Base-by-base conservation (phyloP, 1,140 invertebrate species). In the Drosophila asahinai region DNA sequence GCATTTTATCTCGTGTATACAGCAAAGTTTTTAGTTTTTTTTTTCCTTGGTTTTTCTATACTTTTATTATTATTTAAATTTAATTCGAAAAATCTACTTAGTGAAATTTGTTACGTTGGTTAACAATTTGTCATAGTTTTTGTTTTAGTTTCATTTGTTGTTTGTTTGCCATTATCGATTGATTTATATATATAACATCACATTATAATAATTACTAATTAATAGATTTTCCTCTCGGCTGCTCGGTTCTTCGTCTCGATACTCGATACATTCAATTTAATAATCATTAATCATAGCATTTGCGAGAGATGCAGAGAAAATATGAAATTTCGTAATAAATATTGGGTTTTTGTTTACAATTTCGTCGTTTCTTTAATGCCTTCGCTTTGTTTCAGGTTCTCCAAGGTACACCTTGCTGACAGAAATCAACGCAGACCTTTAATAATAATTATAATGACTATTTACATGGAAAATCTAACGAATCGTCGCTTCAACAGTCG, bases 171-270 rank as follows among this genome's bases (percentile, higher is more conserved):
- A 68, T 72, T 78, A 67, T 80, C 79, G 57, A 61, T 78, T 62
- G 78, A 75, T 78, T 83, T 86, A 77, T 91, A 91, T 89, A 75
- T 91, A 84, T 91, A 91, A 91, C 89, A 91, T 91, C 89, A 91
- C 89, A 91, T 91, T 91, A 91, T 87, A 91, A 87, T 91, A 91
- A 82, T 89, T 91, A 91, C 79, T 91, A 91, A 89, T 83, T 79
- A 86, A 81, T 91, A 91, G 77, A 78, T 74, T 81, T 64, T 52
- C 54, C 65, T 70, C 12, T 70, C 12, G 25, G 30, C 67, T 27
- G 25, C 64, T 71, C 63, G 52, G 11, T 55, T 58, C 57, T 38
- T 49, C 33, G 30, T 8, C 30, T 33, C 30, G 8, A 33, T 9
- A 9, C 30, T 61, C 51, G 52, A 30, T 63, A 57, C 55, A 70